Evolutionary conservation across 2,113 vertebrate species (phyloP).

Genomic region (Synodontis membranacea): DNA sequence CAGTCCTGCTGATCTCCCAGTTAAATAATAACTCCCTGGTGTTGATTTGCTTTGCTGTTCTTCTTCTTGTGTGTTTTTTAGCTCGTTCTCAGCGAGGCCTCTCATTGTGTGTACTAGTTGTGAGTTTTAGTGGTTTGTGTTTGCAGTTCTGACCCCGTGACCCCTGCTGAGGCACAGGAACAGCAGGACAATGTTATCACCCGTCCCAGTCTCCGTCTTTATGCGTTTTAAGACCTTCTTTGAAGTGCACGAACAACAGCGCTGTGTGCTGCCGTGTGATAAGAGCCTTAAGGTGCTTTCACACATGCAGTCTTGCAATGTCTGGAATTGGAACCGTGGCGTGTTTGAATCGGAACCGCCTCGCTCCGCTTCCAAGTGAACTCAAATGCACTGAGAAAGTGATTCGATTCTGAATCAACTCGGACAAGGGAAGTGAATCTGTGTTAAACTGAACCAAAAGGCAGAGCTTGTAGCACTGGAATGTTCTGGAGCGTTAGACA

Average conservation of each 20-base stretch:
- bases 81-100: background rate
- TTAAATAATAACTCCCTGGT: background rate
- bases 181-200: background rate
- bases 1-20: background rate
- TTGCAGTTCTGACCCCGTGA: background rate
- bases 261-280: background rate
- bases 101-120: background rate
- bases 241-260: background rate
- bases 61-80: background rate
- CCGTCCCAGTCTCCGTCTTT: background rate
- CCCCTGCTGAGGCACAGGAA: background rate
- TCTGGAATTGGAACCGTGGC: background rate
- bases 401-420: background rate
- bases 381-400: background rate
- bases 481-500: background rate
- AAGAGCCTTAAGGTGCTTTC: background rate
- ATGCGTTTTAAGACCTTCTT: background rate
- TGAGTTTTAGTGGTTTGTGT: background rate
- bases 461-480: background rate
- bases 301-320: background rate
- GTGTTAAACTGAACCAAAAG: background rate
- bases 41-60: background rate
- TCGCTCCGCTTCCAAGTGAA: background rate
- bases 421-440: background rate
- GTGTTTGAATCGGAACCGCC: no score